Percentiles rank a stretch among this genome's conserved stretches.
Conservation (phyloP, 2,888 invertebrate species). For the Mythimna ferrago region DNA sequence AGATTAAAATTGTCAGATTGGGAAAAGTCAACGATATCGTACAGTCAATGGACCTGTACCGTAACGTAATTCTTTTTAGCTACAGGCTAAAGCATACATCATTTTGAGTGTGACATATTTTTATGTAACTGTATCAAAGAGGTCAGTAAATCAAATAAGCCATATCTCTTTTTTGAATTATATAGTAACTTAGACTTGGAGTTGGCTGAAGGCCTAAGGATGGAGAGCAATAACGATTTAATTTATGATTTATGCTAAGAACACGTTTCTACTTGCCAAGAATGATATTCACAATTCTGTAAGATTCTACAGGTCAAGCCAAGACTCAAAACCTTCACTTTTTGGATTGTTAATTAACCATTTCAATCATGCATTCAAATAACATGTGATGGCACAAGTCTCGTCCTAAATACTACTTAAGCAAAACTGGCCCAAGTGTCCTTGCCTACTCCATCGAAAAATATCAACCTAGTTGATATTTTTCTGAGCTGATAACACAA, state of each 20-base stretch:
- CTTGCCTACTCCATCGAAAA: neutral
- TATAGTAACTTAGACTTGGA: conserved; percentile 13
- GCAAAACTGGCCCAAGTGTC: too few species aligned
- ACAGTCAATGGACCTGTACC: conserved; percentile 40
- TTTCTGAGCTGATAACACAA: too few species aligned
- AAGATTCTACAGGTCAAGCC: conserved; percentile 24
- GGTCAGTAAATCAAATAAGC: conserved; percentile 25
- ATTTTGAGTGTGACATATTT: conserved; percentile 36
- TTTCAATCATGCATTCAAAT: neutral
- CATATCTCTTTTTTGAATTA: conserved; percentile 23
- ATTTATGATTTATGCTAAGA: conserved; percentile 29
- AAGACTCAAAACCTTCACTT: neutral
- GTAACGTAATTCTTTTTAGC: conserved; percentile 26
- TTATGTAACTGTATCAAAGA: conserved; percentile 20
- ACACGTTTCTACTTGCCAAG: conserved; percentile 19
- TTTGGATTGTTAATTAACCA: neutral
- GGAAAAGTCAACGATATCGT: conserved; percentile 58
- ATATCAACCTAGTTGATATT: neutral
- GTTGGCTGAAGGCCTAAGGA: conserved; percentile 30
- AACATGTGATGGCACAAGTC: neutral
- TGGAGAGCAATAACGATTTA: conserved; percentile 34
- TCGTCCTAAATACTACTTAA: neutral
- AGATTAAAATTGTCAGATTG: conserved; percentile 68
- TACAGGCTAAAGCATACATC: conserved; percentile 46
- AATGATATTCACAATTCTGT: neutral